Conservation (phyloP, 2,888 invertebrate genomes). For the Metallyticus violacea region DNA sequence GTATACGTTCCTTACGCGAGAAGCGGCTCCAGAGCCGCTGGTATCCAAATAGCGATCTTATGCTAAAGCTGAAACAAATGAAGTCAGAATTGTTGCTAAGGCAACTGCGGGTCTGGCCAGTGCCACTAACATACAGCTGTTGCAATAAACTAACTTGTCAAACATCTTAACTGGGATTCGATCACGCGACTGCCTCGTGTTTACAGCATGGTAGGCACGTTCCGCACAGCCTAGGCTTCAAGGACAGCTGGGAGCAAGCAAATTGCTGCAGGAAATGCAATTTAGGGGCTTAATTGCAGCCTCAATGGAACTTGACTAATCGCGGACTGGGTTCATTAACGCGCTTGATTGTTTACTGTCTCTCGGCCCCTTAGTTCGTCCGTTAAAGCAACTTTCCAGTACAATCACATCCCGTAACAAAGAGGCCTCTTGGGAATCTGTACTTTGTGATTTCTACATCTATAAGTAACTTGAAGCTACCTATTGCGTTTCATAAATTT, state of each 20-base stretch:
- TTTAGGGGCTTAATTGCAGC: neutral
- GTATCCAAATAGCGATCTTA: neutral
- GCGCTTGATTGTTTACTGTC: neutral
- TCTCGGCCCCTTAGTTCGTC: neutral
- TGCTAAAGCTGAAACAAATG: neutral
- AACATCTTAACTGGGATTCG: neutral
- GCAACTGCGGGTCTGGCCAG: neutral
- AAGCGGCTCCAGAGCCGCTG: too few species aligned
- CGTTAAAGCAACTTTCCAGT: neutral
- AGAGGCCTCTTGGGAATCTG: too few species aligned
- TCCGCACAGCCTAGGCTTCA: neutral
- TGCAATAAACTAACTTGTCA: neutral
- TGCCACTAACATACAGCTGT: neutral
- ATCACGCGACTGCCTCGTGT: neutral
- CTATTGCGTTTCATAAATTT: too few species aligned
- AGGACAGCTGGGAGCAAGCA: neutral
- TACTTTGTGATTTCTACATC: neutral
- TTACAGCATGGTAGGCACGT: neutral
- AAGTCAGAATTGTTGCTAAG: neutral
- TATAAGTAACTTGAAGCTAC: too few species aligned
- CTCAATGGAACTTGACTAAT: neutral
- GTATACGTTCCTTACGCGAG: too few species aligned
- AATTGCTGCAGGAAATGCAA: conserved; percentile 6
- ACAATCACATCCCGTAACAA: neutral
- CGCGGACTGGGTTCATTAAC: neutral